These are phyloP conservation scores for Neomorphus geoffroyi DNA, from an alignment of 2,797 vertebrate genomes.

Conservation along the genomic window DNA sequence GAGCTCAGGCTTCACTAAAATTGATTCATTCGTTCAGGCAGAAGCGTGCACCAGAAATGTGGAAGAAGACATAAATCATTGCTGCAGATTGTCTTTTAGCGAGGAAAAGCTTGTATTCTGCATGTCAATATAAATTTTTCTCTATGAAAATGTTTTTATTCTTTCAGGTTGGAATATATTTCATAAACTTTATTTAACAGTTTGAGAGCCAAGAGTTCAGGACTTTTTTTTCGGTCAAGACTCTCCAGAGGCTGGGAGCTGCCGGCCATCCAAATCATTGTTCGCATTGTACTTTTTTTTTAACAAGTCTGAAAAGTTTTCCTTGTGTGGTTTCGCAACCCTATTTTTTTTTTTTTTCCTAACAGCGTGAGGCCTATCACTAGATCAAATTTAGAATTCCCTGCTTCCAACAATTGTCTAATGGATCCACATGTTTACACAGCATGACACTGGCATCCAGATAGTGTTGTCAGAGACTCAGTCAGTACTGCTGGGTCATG, in stretches of 20 bases:
- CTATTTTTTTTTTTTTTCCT: neutral
- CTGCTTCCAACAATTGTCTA: conserved; percentile 46
- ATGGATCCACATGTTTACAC: conserved; percentile 46
- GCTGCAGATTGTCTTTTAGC: neutral
- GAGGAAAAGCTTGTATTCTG: neutral
- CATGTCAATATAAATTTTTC: neutral
- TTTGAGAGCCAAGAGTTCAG: neutral
- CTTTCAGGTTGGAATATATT: neutral
- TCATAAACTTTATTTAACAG: neutral
- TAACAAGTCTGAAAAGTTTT: neutral
- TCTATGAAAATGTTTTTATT: neutral
- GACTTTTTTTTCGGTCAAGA: neutral
- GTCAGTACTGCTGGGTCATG: neutral
- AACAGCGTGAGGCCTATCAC: conserved; percentile 33
- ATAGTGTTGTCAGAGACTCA: neutral
- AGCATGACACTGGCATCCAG: conserved; percentile 30
- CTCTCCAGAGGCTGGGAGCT: neutral
- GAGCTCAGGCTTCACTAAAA: neutral
- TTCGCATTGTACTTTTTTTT: neutral
- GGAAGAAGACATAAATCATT: neutral
- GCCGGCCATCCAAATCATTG: neutral
- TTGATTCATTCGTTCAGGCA: neutral
- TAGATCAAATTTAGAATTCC: conserved; percentile 41
- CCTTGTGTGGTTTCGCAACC: neutral
- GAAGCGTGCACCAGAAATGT: neutral